These are phyloP conservation scores for Holocentrus rufus DNA, from an alignment of 2,797 vertebrate genomes.

Conservation along the genomic window DNA sequence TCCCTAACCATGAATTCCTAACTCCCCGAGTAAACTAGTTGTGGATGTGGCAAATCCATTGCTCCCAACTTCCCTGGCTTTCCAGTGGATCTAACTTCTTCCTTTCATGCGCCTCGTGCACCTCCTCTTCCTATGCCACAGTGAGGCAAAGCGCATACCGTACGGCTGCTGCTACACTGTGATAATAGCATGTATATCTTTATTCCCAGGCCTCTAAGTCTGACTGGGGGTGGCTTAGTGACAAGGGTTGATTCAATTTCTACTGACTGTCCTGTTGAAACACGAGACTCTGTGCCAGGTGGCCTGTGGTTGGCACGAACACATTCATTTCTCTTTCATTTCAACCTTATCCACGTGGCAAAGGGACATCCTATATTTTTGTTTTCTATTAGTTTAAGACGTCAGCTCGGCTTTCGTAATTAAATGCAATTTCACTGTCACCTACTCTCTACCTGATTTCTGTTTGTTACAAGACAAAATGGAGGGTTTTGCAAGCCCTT, in stretches of 20 bases:
- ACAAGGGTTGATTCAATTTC: slow-evolving; percentile 34
- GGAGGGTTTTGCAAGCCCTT: not conserved
- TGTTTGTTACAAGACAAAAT: slow-evolving; percentile 7
- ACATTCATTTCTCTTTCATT: slow-evolving; percentile 2
- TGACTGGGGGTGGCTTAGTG: slow-evolving; percentile 25
- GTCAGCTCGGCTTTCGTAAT: not conserved
- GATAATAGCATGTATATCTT: slow-evolving; percentile 30
- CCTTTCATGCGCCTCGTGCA: slow-evolving; percentile 32
- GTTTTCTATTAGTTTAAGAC: not conserved
- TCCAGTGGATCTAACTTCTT: slow-evolving; percentile 27
- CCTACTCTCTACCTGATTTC: slow-evolving; percentile 7
- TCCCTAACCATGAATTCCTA: slow-evolving; percentile 57
- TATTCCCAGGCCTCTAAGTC: slow-evolving; percentile 28
- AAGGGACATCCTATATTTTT: slow-evolving; percentile 7
- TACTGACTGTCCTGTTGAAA: slow-evolving; percentile 26
- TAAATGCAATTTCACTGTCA: not conserved
- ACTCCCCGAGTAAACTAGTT: slow-evolving; percentile 48
- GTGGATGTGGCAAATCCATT: slow-evolving; percentile 57
- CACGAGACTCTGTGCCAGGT: slow-evolving; percentile 23
- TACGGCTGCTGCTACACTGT: slow-evolving; percentile 34
- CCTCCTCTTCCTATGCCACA: slow-evolving; percentile 36
- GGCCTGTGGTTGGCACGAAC: not conserved
- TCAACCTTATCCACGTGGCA: not conserved
- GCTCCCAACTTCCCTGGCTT: slow-evolving; percentile 37
- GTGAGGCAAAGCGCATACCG: slow-evolving; percentile 29